A percentile compares a stretch with the other conserved stretches of the same genome.
Conservation (phyloP, 2,113 vertebrate species). For the Lagopus muta region DNA sequence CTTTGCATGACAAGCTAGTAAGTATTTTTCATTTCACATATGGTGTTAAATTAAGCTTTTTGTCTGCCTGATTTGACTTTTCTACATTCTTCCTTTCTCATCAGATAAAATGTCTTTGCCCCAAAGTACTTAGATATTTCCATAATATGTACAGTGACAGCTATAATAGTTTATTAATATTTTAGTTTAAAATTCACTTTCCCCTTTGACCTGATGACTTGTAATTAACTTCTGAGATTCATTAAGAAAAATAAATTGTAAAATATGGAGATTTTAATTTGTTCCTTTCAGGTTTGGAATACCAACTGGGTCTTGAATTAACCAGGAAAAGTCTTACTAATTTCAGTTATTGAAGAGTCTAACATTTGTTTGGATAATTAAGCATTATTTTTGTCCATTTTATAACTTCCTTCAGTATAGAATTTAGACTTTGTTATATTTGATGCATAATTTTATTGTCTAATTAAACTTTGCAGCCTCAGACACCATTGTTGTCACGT, state of each 20-base stretch:
- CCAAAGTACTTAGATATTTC: conserved; percentile 5
- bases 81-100: background rate
- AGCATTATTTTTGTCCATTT: background rate
- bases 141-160: background rate
- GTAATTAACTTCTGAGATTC: background rate
- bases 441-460: background rate
- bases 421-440: background rate
- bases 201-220: background rate
- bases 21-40: conserved; percentile 29
- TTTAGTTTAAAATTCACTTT: conserved; percentile 18
- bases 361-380: background rate
- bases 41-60: conserved; percentile 42
- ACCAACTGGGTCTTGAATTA: background rate
- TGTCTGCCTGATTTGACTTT: conserved; percentile 38
- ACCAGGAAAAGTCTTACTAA: background rate
- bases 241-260: background rate
- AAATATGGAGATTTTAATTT: background rate
- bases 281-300: background rate
- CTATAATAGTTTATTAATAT: background rate
- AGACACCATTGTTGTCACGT: background rate
- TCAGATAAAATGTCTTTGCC: background rate
- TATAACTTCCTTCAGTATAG: background rate
- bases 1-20: conserved; percentile 6
- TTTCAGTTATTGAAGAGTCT: background rate
- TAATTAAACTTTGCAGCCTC: background rate